Evolutionary conservation across 37 sponge, comb jelly and placozoan species (phyloP), one percentile per base, ranked within the genome.

Genomic region (Halisarca cf. caerulea): DNA sequence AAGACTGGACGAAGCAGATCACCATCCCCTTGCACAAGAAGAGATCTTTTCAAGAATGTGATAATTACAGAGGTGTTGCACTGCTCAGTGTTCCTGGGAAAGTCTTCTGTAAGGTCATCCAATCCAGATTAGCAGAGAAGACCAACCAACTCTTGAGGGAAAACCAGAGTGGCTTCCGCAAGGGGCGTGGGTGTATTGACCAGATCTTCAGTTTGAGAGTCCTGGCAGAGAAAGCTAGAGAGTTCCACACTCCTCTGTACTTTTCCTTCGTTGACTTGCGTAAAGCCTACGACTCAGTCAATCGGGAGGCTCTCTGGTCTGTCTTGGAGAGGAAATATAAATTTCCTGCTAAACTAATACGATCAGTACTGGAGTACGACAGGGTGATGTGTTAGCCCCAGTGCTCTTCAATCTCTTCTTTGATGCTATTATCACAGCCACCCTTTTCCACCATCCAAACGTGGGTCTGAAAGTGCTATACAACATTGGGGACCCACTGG

Each of bases 101-200:
- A 39, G 78, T 85, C 59, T 85, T 85, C 55, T 30, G 36, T 25
- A 58, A 44, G 66, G 51, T 82, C 18, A 2, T 82, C 35, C 82
- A 38, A 21, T 2, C 21, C 40, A 60, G 82, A 32, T 21, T 82
- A 0, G 2, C 8, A 0, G 42, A 60, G 21, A 61, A 44, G 32
- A 21, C 33, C n/a, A 42, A 82, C 15, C 27, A 3, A 0, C 39
- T 59, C n/a, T 6, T 82, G 43, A 36, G 82, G 8, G 82, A 82
- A 23, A 82, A 60, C 39, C 79, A 85, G 85, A 77, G 85, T 85
- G 85, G 85, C 0, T 85, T 85, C 3, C 62, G 79, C 9, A 85
- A 59, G 40, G 75, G 75, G 2, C 2, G 78, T 2, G 66, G 71
- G 0, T 84, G 84, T 62, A 17, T 62, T 9, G 83, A 82, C 60